phyloP scores from a whole-genome alignment of 2,888 invertebrate genomes.

The Scotopteryx bipunctaria region DNA sequence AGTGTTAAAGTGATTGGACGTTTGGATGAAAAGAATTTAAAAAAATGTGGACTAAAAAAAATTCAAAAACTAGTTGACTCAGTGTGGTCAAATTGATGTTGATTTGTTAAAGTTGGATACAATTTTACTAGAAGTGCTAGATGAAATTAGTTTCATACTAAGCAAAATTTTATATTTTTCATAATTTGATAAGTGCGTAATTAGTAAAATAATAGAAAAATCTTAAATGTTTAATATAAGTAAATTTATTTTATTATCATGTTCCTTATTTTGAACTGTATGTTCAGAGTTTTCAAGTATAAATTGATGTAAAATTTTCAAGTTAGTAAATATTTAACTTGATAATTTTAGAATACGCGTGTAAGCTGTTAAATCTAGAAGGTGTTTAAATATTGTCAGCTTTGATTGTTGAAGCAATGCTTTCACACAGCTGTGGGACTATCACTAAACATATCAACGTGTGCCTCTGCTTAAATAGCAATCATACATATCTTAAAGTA shows the following conservation, averaged over 20 bases:
- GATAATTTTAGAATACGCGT: constrained; percentile 46
- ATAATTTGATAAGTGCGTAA: constrained; percentile 17
- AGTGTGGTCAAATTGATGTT: not conserved
- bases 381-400: constrained; percentile 54
- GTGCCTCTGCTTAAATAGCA: constrained; percentile 80
- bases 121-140: no score
- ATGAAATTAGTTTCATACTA: not conserved
- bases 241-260: constrained; percentile 57
- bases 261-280: constrained; percentile 59
- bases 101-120: not conserved
- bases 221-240: constrained; percentile 41
- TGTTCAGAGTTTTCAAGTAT: constrained; percentile 8
- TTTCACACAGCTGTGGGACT: constrained; percentile 58
- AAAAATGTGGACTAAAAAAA: constrained; percentile 9
- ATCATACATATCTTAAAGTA: constrained; percentile 77
- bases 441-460: constrained; percentile 80
- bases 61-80: constrained; percentile 6
- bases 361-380: constrained; percentile 41
- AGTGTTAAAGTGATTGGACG: constrained; percentile 14
- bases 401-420: constrained; percentile 75
- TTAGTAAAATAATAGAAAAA: constrained; percentile 38
- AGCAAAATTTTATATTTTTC: constrained; percentile 12
- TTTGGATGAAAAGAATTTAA: constrained; percentile 4
- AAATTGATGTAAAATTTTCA: constrained; percentile 44
- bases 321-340: constrained; percentile 40